A percentile compares a stretch with the other conserved stretches of the same genome.
phyloP scores from a whole-genome alignment of 2,113 vertebrate genomes.

The Heterotilapia buettikoferi region DNA sequence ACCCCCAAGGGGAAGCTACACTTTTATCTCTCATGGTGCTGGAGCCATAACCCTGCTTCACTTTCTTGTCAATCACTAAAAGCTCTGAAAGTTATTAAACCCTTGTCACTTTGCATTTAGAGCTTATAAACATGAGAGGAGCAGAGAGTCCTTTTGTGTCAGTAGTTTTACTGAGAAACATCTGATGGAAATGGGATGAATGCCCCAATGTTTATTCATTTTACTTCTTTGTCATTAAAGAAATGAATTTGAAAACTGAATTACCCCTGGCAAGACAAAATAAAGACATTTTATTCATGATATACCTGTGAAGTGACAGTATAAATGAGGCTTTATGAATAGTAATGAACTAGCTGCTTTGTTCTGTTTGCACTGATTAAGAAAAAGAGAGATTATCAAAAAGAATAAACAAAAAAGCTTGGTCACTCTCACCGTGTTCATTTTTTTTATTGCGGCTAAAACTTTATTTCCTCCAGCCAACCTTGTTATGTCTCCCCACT shows the following conservation, averaged over 20 bases:
- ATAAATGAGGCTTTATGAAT: not conserved
- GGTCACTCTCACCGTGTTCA: not conserved
- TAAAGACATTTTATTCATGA: not conserved
- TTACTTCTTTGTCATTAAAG: not conserved
- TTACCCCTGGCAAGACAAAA: not conserved
- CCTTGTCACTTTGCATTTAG: conserved; percentile 22
- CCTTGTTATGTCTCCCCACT: not conserved
- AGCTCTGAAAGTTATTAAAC: conserved; percentile 33
- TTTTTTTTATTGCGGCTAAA: not conserved
- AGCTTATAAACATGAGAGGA: not conserved
- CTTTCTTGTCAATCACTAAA: conserved; percentile 30
- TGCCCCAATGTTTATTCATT: not conserved
- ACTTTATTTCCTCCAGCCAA: not conserved
- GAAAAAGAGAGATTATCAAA: not conserved
- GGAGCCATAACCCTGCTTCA: conserved; percentile 30
- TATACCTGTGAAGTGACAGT: not conserved
- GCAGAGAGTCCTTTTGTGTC: not conserved
- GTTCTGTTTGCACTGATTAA: not conserved
- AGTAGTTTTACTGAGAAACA: not conserved
- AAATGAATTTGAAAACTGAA: not conserved
- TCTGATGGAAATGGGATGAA: not conserved
- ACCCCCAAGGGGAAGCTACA: conserved; percentile 8
- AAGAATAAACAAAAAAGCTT: not conserved
- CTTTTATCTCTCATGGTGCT: conserved; percentile 46
- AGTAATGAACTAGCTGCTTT: not conserved